Base-by-base conservation (phyloP, 2,888 invertebrate species). In the Pherbina coryleti region DNA sequence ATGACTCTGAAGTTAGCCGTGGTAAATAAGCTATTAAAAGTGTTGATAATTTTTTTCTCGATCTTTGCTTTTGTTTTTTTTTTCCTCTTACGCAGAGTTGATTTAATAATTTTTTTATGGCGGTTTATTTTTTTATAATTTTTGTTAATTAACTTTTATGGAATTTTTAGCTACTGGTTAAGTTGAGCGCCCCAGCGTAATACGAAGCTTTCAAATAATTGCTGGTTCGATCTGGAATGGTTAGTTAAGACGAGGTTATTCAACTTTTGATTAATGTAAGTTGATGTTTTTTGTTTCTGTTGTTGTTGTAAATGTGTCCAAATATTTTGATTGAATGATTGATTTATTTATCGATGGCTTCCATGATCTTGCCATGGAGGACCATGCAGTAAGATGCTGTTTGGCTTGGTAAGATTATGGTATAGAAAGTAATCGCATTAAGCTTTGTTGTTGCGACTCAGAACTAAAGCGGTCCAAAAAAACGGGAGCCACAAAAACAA, bases 61-160 rank as follows among this genome's bases (percentile, higher is more conserved):
- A 57, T 74, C 66, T 37, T 70, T 64, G 62, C 64, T 22, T n/a
- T 34, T 55, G 37, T 11, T 80, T 81, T 80, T 77, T 37, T 55
- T 44, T 44, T 11, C 14, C 44, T 1, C 44, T 44, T 14, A 3
- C 44, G 7, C 11, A 11, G 44, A 66, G 60, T 62, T 57, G 34
- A 75, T 79, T 31, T 34, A 25, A 55, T 44, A 44, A 44, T 44
- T 64, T 79, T 51, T 77, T 51, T 75, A 53, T 70, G 44, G 25
- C 34, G 64, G 19, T 25, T 55, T 66, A 49, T 72, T 37, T 69
- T 79, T 57, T 67, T 76, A 60, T 55, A 34, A 31, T 75, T 86
- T 86, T 85, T 82, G 81, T 85, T 86, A 86, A 87, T 86, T 86
- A 86, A 84, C 82, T 84, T 86, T 86, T 86, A 87, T 86, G 84